Evolutionary conservation across 2,888 invertebrate genomes (phyloP).

Genomic region (Ophraella communa): DNA sequence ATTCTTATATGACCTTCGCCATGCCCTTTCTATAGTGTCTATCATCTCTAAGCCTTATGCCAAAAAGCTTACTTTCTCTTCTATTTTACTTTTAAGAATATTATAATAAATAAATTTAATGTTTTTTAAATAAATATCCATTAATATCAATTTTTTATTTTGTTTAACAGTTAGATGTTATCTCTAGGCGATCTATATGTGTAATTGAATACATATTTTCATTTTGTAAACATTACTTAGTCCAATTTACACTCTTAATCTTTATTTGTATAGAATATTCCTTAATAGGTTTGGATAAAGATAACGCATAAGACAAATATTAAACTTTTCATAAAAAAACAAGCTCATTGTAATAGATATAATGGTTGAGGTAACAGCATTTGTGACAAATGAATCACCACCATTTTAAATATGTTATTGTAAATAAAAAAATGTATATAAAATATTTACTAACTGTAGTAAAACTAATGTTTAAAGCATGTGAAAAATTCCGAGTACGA

Average conservation of each 20-base stretch:
- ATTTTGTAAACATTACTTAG: not conserved
- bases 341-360: not conserved
- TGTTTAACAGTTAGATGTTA: not conserved
- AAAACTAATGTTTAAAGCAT: too few species aligned
- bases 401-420: not conserved
- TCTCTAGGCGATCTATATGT: not conserved
- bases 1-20: too few species aligned
- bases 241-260: not conserved
- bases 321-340: not conserved
- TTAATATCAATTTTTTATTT: too few species aligned
- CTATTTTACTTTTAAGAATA: too few species aligned
- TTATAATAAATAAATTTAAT: too few species aligned
- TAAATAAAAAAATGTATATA: not conserved
- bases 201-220: not conserved
- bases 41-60: too few species aligned
- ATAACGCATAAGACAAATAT: not conserved
- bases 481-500: too few species aligned
- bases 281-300: not conserved
- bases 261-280: not conserved
- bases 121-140: not conserved
- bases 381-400: not conserved
- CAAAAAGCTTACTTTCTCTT: too few species aligned
- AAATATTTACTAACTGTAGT: too few species aligned
- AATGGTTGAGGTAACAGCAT: not conserved
- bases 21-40: too few species aligned